Conservation (phyloP, 2,113 vertebrate species). For the Lucifuga dentata region DNA sequence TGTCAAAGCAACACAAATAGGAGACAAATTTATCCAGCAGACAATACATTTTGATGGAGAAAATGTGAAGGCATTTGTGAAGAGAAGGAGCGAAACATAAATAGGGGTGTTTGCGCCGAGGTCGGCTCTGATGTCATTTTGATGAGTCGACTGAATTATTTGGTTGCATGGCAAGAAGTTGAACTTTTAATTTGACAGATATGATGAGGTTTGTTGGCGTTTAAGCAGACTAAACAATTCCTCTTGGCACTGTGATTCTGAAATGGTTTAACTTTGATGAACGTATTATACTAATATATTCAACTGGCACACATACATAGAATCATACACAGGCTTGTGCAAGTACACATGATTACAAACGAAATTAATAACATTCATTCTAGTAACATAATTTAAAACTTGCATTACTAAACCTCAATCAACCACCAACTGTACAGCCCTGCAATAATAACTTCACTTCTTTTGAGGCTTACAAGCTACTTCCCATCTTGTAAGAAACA, state of each 20-base stretch:
- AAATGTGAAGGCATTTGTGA: slow-evolving; percentile 54
- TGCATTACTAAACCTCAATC: too few relatives aligned
- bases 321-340: too few relatives aligned
- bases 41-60: slow-evolving; percentile 66
- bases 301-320: too few relatives aligned
- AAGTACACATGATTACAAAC: too few relatives aligned
- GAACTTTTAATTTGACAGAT: slow-evolving; percentile 56
- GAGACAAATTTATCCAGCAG: slow-evolving; percentile 84
- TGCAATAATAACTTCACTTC: too few relatives aligned
- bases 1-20: slow-evolving; percentile 85
- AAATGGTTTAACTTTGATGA: slow-evolving; percentile 21
- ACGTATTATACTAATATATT: too few relatives aligned
- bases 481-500: too few relatives aligned
- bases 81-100: slow-evolving; percentile 42
- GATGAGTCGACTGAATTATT: slow-evolving; percentile 40
- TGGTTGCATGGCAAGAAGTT: slow-evolving; percentile 25
- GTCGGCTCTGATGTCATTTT: slow-evolving; percentile 41
- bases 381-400: too few relatives aligned
- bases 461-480: too few relatives aligned
- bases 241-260: slow-evolving; percentile 18
- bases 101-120: slow-evolving; percentile 19
- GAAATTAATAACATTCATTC: too few relatives aligned
- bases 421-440: too few relatives aligned
- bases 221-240: slow-evolving; percentile 17
- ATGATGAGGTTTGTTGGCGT: slow-evolving; percentile 5